phyloP scores from a whole-genome alignment of 1,140 invertebrate genomes.

The Trinorchestia longiramus region DNA sequence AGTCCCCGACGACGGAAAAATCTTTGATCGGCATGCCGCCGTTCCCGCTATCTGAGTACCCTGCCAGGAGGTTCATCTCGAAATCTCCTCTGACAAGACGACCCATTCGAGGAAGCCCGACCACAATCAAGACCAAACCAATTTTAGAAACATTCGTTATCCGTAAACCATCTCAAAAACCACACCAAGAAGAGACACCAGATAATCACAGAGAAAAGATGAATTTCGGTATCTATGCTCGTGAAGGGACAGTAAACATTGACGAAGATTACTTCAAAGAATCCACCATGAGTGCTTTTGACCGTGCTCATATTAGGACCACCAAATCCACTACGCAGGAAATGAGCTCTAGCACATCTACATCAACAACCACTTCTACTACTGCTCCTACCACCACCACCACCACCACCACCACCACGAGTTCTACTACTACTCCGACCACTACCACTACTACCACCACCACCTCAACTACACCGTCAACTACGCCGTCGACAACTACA shows the following conservation, averaged over 20 bases:
- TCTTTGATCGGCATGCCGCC: background rate
- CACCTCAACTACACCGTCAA: constrained; percentile 15
- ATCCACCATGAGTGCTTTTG: constrained; percentile 37
- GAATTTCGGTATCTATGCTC: background rate
- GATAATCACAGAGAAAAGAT: background rate
- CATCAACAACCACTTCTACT: constrained; percentile 53
- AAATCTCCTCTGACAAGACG: background rate
- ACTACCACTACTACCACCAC: constrained; percentile 27
- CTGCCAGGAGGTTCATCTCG: constrained; percentile 7
- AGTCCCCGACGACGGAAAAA: background rate
- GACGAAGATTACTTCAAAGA: background rate
- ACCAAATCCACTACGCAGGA: constrained; percentile 38
- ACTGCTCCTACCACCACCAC: constrained; percentile 58
- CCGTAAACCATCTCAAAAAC: background rate
- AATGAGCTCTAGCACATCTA: constrained; percentile 46
- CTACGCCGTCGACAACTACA: background rate
- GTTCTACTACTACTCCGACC: constrained; percentile 35
- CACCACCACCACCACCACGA: constrained; percentile 54
- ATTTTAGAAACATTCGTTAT: constrained; percentile 23
- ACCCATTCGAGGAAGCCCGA: background rate
- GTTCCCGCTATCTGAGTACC: constrained; percentile 19
- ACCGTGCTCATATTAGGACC: constrained; percentile 30
- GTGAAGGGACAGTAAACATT: background rate
- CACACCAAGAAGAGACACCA: background rate
- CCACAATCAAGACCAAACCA: background rate